phyloP scores from a whole-genome alignment of 2,797 vertebrate genomes.

The Helostoma temminkii region DNA sequence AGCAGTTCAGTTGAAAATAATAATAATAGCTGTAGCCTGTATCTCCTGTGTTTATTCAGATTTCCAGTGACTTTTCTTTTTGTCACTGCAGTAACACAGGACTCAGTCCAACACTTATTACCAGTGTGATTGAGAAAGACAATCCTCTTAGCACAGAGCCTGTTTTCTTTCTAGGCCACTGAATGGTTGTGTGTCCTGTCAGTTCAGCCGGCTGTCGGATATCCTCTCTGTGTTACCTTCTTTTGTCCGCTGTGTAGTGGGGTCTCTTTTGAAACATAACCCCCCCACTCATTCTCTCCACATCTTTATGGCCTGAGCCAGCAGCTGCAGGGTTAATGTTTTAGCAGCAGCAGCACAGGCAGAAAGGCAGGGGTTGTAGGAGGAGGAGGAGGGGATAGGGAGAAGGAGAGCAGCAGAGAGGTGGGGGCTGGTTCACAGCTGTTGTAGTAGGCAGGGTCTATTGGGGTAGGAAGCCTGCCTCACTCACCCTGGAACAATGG shows the following conservation, averaged over 20 bases:
- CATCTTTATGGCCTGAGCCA: conserved; percentile 70
- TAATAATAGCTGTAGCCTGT: neutral
- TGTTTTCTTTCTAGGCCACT: conserved; percentile 68
- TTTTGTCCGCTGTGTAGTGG: conserved; percentile 74
- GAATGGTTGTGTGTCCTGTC: conserved; percentile 63
- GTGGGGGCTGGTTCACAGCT: conserved; percentile 86
- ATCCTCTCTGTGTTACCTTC: conserved; percentile 70
- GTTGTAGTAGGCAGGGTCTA: conserved; percentile 85
- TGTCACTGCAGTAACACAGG: conserved; percentile 29
- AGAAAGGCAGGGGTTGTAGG: conserved; percentile 66
- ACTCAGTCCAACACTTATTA: conserved; percentile 63
- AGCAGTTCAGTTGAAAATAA: neutral
- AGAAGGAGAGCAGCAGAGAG: conserved; percentile 56
- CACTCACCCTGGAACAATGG: conserved; percentile 86
- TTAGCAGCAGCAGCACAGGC: conserved; percentile 73
- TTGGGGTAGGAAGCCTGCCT: conserved; percentile 78
- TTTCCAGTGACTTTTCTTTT: conserved; percentile 22
- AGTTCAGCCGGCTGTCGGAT: conserved; percentile 69
- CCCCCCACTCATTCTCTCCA: conserved; percentile 34
- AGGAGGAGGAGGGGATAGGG: conserved; percentile 35
- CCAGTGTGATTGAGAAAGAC: conserved; percentile 67
- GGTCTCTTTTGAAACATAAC: conserved; percentile 71
- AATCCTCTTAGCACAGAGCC: conserved; percentile 83
- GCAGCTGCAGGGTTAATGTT: conserved; percentile 86
- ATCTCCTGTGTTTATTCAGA: neutral